phyloP scores from a whole-genome alignment of 2,888 invertebrate species.

The Coleophora flavipennella region DNA sequence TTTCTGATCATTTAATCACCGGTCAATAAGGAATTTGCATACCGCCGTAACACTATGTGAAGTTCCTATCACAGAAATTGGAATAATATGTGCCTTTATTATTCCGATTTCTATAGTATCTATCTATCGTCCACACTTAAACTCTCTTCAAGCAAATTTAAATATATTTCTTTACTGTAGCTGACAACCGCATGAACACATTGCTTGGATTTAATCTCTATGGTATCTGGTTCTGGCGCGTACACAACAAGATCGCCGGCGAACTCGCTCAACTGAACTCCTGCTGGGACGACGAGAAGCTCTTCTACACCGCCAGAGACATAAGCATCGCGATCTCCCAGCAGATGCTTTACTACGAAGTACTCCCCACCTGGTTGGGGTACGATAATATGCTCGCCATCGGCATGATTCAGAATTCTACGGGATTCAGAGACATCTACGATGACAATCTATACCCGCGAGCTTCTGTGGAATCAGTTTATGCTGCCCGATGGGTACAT shows the following conservation, averaged over 20 bases:
- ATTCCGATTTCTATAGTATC: too few relatives aligned
- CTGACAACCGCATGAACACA: slow-evolving; percentile 2
- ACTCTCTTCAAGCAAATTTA: too few relatives aligned
- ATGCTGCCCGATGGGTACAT: slow-evolving; percentile 14
- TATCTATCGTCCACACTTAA: too few relatives aligned
- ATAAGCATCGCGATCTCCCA: slow-evolving; percentile 28
- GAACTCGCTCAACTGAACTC: slow-evolving; percentile 26
- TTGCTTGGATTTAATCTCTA: slow-evolving; percentile 16
- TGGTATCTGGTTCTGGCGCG: slow-evolving; percentile 29
- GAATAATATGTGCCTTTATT: too few relatives aligned
- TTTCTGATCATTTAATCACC: too few relatives aligned
- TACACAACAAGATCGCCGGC: slow-evolving; percentile 31
- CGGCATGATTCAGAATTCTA: slow-evolving; percentile 20
- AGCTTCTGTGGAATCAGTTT: slow-evolving; percentile 30
- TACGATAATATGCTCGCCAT: slow-evolving; percentile 25
- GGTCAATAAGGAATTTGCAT: too few relatives aligned
- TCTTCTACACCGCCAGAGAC: slow-evolving; percentile 31
- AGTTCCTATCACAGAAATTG: too few relatives aligned
- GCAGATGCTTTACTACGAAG: slow-evolving; percentile 31
- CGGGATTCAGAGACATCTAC: slow-evolving; percentile 32
- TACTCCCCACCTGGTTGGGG: slow-evolving; percentile 29
- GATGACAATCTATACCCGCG: slow-evolving; percentile 25
- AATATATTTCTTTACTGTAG: slow-evolving; percentile 7
- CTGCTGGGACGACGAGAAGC: slow-evolving; percentile 33
- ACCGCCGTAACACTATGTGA: too few relatives aligned